phyloP scores from a whole-genome alignment of 1,140 invertebrate species.

The Idris sp. region DNA sequence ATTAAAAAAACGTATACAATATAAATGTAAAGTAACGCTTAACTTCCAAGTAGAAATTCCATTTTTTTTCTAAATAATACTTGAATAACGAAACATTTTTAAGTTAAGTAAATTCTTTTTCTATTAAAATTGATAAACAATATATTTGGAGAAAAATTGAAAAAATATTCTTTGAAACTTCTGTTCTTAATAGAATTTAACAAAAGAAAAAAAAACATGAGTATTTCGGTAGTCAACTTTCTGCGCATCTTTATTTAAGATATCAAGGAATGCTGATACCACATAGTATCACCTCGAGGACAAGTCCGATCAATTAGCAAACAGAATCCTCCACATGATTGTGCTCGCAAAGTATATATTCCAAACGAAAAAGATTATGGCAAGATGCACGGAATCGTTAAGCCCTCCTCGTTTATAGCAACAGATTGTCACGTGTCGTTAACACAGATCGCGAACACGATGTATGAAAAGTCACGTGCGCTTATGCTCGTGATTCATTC shows the following conservation, averaged over 20 bases:
- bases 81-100: no score
- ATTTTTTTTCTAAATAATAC: no score
- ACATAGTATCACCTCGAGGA: slow-evolving; percentile 42
- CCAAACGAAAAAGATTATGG: slow-evolving; percentile 38
- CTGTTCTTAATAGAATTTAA: no score
- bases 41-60: no score
- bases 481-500: slow-evolving; percentile 39
- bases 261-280: slow-evolving; percentile 48
- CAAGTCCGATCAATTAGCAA: slow-evolving; percentile 57
- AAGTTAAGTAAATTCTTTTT: no score
- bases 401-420: slow-evolving; percentile 46
- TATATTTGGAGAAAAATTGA: no score
- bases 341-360: no score
- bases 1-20: no score
- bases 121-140: no score
- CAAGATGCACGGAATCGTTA: slow-evolving; percentile 50
- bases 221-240: no score
- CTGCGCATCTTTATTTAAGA: slow-evolving; percentile 49
- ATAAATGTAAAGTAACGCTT: slow-evolving; percentile 33
- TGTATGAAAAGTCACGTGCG: slow-evolving; percentile 55
- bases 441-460: slow-evolving; percentile 53
- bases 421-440: slow-evolving; percentile 60
- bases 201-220: no score
- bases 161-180: no score
- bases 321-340: slow-evolving; percentile 21